A percentile compares a stretch with the other conserved stretches of the same genome.
Conservation (phyloP, 2,888 invertebrate species). For the Microdon myrmicae region DNA sequence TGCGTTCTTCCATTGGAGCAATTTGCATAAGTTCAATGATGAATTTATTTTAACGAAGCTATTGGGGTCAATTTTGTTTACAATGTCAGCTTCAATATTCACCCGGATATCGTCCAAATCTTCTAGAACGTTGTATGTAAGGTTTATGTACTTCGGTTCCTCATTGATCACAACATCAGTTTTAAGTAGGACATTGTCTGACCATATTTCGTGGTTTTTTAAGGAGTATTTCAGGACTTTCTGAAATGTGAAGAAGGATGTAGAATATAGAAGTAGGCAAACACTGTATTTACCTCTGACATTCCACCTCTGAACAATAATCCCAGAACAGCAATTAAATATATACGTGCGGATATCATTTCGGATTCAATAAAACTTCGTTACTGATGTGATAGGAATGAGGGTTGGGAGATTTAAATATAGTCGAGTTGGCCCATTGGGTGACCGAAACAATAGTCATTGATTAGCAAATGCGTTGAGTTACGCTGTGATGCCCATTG, state of each 20-base stretch:
- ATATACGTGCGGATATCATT: too few species aligned
- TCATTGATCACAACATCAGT: conserved; percentile 59
- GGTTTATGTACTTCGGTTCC: conserved; percentile 61
- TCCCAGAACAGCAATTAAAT: too few species aligned
- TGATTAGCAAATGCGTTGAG: too few species aligned
- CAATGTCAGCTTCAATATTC: conserved; percentile 55
- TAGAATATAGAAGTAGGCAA: background rate
- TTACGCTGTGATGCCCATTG: too few species aligned
- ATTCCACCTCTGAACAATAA: background rate
- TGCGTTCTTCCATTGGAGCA: conserved; percentile 56
- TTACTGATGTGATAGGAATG: too few species aligned
- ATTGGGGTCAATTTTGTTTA: conserved; percentile 57
- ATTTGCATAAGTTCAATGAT: conserved; percentile 60
- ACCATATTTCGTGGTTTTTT: conserved; percentile 61
- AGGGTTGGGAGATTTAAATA: too few species aligned
- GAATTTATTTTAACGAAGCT: conserved; percentile 58
- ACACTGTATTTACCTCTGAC: background rate
- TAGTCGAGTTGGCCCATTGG: too few species aligned
- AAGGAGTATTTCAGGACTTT: conserved; percentile 63
- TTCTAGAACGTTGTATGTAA: conserved; percentile 59
- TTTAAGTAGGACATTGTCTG: conserved; percentile 58
- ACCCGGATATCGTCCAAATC: conserved; percentile 58
- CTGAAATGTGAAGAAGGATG: conserved; percentile 46
- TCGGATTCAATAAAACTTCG: too few species aligned
- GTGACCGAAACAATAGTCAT: too few species aligned